phyloP scores from a whole-genome alignment of 2,888 invertebrate genomes.

The Ophonus ardosiacus region DNA sequence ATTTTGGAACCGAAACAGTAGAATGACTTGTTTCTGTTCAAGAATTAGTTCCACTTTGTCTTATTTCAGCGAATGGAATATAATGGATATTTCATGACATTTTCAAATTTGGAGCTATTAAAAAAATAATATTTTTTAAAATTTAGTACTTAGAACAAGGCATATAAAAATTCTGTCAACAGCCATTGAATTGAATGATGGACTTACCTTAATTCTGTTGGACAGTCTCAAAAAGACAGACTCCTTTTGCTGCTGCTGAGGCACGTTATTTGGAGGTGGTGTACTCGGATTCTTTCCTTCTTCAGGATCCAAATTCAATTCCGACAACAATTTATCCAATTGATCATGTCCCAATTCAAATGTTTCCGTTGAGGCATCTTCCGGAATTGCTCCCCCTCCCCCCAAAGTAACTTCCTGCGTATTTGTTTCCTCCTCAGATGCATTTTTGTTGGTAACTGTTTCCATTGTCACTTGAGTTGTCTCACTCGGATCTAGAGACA shows the following conservation, averaged over 20 bases:
- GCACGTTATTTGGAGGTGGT: conserved; percentile 72
- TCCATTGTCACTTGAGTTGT: conserved; percentile 43
- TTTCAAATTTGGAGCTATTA: too few species aligned
- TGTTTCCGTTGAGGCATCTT: conserved; percentile 69
- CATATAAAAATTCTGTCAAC: too few species aligned
- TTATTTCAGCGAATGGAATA: too few species aligned
- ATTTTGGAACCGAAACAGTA: too few species aligned
- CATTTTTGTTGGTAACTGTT: conserved; percentile 45
- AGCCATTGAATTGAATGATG: conserved; percentile 64
- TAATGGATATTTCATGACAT: too few species aligned
- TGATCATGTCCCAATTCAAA: conserved; percentile 75
- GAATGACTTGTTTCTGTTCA: too few species aligned
- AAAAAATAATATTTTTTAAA: too few species aligned
- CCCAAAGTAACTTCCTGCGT: background rate
- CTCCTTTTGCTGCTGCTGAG: conserved; percentile 85
- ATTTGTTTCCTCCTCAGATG: conserved; percentile 18
- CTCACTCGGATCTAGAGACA: conserved; percentile 63
- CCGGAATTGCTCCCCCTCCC: conserved; percentile 49
- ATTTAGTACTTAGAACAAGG: too few species aligned
- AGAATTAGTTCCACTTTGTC: too few species aligned
- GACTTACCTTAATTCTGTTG: conserved; percentile 92
- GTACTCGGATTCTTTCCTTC: conserved; percentile 69
- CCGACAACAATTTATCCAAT: conserved; percentile 78
- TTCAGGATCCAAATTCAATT: conserved; percentile 72
- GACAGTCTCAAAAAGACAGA: conserved; percentile 97